Evolutionary conservation across 1,140 invertebrate genomes (phyloP), one percentile per base, ranked within the genome.

Genomic region (Bombus pascuorum): DNA sequence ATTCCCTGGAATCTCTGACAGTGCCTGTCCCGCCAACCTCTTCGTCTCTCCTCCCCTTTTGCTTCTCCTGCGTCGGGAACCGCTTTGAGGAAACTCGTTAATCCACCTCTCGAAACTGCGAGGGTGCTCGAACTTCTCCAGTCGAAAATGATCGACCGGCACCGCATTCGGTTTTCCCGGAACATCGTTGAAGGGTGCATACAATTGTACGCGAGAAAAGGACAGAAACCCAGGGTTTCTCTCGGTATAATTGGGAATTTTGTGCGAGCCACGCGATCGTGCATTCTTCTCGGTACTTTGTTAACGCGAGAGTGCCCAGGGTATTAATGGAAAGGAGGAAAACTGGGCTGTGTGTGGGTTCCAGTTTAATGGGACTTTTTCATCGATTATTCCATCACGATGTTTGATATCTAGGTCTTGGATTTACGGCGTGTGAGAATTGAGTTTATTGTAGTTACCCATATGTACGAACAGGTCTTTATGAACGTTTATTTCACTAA

Each of bases 51-150:
- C 25, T 8, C 18, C 25, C 73, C 44, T 57, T 72, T 74, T 42
- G 77, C 22, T 47, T 53, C 42, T 73, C 68, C 66, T 47, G 22
- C 76, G 73, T 76, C 72, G 71, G 80, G 74, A 81, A 87, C 77
- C 86, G 88, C 88, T 90, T 90, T 90, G 88, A 90, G 86, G 89
- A 90, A 90, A 90, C 86, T 90, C 88, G 88, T 90, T 90, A 90
- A 90, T 90, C 86, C 86, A 90, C 77, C 89, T 80, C 89, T 86
- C 86, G 88, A 88, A 90, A 90, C 88, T 90, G 72, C 86, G 86
- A 90, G 83, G 87, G 83, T 78, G 81, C 88, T 90, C 80, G 76
- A 90, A 87, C 88, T 90, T 89, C 65, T 70, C 65, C 74, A 85
- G 88, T 87, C 72, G 88, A 90, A 90, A 90, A 90, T 88, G 89